These are phyloP conservation scores for Zele albiditarsus DNA, from an alignment of 2,888 invertebrate genomes.

Conservation along the genomic window DNA sequence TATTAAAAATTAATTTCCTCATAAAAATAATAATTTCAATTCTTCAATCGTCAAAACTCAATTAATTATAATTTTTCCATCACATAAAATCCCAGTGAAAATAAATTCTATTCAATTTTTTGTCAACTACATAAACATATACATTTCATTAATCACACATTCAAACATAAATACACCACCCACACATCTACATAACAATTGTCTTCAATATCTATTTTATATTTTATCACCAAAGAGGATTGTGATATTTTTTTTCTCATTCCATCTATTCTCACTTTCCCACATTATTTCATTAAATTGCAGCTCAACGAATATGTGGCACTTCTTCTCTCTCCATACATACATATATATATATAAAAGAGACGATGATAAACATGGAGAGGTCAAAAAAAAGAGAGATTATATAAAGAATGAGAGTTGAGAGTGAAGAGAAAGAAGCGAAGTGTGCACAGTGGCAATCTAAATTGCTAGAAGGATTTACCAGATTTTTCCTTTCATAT, in stretches of 20 bases:
- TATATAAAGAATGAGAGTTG: conserved; percentile 20
- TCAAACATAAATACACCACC: no score
- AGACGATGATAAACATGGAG: neutral
- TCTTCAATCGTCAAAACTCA: no score
- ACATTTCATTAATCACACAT: neutral
- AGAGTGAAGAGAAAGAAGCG: neutral
- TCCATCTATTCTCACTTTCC: neutral
- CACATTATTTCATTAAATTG: conserved; percentile 32
- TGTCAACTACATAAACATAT: neutral
- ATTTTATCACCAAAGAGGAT: no score
- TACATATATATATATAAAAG: neutral
- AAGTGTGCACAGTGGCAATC: conserved; percentile 35
- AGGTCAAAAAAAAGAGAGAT: neutral
- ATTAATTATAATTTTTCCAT: no score
- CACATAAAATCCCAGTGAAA: no score
- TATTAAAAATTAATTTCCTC: no score
- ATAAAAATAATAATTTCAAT: no score
- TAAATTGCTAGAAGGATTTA: conserved; percentile 46
- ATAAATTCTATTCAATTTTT: no score
- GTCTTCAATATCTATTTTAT: neutral
- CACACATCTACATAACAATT: no score
- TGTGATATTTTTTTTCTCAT: neutral
- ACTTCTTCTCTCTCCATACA: neutral
- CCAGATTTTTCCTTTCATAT: conserved; percentile 41
- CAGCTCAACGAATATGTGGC: neutral